Evolutionary conservation across 1,140 invertebrate species (phyloP), one percentile per base, ranked within the genome.

Genomic region (Holotrichia oblita): DNA sequence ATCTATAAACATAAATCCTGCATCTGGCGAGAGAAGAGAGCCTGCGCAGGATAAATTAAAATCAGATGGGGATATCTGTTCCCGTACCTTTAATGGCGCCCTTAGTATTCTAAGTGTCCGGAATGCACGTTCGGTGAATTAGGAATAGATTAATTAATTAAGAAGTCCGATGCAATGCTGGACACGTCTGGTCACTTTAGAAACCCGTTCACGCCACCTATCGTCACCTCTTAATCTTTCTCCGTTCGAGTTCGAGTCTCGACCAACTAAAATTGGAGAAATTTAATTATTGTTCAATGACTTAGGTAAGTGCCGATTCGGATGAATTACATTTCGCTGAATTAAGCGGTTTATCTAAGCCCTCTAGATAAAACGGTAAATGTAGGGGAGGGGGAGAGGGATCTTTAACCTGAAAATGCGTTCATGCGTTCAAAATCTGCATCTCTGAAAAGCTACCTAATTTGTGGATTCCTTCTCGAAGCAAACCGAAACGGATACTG

Each of bases 91-190:
- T 72, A 72, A 72, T 72, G 9, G 64, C 34, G 64, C 14, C 64
- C 12, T 72, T 72, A 72, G 64, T 40, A 72, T 72, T 27, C 64
- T 12, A 22, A 72, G 64, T 40, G 64, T 34, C 64, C 22, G 64
- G 24, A 40, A 72, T 40, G 64, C 64, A 40, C 64, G 64, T 72
- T 72, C 64, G 24, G 6, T 40, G 64, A 72, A 72, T 72, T 40
- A 40, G 64, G 64, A 72, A 72, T 72, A 72, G 24, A 72, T 72
- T 40, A 72, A 72, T 72, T 72, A 72, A 72, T 72, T 72, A 72
- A 72, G 64, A 72, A 72, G 64, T 72, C 64, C 24, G 22, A 24
- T 17, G 64, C 34, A 72, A 72, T 72, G 64, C 64, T n/a, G 64
- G 64, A 72, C 64, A 72, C 64, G 64, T 72, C 34, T 40, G 64